phyloP scores from a whole-genome alignment of 2,113 vertebrate species.

The Vicugna pacos region DNA sequence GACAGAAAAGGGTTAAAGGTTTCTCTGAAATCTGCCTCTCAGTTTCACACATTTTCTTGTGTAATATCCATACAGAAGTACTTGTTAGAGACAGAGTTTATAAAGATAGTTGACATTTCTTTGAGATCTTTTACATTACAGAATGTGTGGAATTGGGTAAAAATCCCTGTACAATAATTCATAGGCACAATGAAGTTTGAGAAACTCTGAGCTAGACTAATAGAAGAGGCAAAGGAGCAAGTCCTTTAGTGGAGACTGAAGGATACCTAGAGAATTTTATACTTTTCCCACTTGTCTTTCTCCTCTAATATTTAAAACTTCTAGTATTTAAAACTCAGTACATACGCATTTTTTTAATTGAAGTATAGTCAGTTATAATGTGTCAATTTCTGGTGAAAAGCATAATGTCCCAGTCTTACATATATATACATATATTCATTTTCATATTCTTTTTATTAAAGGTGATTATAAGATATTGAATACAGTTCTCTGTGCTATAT shows the following conservation, averaged over 20 bases:
- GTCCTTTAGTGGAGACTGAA: not conserved
- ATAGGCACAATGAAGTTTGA: not conserved
- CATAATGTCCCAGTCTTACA: no score
- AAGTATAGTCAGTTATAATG: no score
- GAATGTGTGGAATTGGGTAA: not conserved
- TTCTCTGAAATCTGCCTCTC: not conserved
- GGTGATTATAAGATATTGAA: no score
- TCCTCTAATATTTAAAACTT: not conserved
- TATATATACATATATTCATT: no score
- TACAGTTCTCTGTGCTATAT: no score
- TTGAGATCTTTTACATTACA: not conserved
- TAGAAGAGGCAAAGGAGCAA: not conserved
- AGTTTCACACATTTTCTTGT: not conserved
- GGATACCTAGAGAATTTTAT: not conserved
- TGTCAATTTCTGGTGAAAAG: no score
- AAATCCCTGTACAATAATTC: not conserved
- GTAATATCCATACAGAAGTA: not conserved
- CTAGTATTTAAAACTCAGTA: not conserved
- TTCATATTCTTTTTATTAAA: no score
- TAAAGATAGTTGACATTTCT: not conserved
- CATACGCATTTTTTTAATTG: no score
- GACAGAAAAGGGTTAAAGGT: not conserved
- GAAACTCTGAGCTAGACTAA: not conserved
- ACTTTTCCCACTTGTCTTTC: not conserved
- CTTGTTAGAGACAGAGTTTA: not conserved